phyloP scores from a whole-genome alignment of 2,888 invertebrate genomes.

The Aphidius colemani region DNA sequence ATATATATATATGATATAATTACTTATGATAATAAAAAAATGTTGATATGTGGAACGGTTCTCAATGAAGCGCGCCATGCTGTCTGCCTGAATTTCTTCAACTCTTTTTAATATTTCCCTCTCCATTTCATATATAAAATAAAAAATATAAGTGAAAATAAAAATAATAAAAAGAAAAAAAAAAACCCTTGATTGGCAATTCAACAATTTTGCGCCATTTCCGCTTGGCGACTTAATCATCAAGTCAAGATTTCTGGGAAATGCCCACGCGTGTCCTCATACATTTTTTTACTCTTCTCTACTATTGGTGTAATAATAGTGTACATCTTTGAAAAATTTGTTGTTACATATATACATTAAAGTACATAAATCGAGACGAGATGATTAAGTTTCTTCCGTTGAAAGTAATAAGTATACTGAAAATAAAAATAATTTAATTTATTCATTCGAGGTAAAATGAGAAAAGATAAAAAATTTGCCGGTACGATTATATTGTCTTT shows the following conservation, averaged over 20 bases:
- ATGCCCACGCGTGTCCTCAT: slow-evolving; percentile 43
- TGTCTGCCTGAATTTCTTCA: slow-evolving; percentile 48
- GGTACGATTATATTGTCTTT: not conserved
- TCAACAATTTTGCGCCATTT: slow-evolving; percentile 51
- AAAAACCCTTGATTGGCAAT: slow-evolving; percentile 39
- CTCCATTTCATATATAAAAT: not conserved
- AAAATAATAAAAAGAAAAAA: not conserved
- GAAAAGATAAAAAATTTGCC: not conserved
- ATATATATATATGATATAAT: too few relatives aligned
- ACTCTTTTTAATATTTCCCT: slow-evolving; percentile 1
- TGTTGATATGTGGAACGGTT: slow-evolving; percentile 26
- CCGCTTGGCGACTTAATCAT: slow-evolving; percentile 48
- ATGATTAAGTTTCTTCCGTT: not conserved
- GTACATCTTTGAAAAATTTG: not conserved
- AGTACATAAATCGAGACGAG: not conserved
- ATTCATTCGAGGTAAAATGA: not conserved
- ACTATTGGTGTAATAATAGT: too few relatives aligned
- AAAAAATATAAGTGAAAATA: slow-evolving; percentile 4
- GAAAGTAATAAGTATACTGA: not conserved
- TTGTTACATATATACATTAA: not conserved
- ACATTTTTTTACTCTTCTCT: not conserved
- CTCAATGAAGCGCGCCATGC: slow-evolving; percentile 50
- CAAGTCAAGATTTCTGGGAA: slow-evolving; percentile 49
- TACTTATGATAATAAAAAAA: not conserved
- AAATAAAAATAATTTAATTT: not conserved